Conservation (phyloP, 2,113 vertebrate genomes). For the Heliornis fulica region DNA sequence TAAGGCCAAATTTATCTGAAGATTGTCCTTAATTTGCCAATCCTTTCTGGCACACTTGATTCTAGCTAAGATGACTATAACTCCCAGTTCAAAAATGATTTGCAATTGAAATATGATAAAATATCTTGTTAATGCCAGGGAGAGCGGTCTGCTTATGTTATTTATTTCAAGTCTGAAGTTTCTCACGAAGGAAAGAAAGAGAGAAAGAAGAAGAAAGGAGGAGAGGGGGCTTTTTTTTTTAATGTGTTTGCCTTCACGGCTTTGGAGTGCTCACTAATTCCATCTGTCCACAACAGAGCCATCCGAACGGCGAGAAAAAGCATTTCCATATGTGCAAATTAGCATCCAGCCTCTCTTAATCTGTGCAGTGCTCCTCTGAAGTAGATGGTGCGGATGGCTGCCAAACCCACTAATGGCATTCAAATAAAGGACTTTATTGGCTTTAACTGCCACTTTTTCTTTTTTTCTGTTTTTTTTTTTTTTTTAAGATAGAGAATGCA, state of each 20-base stretch:
- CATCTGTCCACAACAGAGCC: conserved; percentile 98
- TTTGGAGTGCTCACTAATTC: conserved; percentile 94
- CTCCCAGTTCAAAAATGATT: background rate
- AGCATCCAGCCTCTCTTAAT: conserved; percentile 87
- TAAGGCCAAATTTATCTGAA: background rate
- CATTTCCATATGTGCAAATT: conserved; percentile 99
- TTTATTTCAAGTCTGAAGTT: conserved; percentile 53
- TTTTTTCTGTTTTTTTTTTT: background rate
- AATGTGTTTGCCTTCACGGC: conserved; percentile 96
- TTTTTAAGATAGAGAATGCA: background rate
- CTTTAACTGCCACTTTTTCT: conserved; percentile 54
- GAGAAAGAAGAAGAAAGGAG: background rate
- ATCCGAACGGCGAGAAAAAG: conserved; percentile 88
- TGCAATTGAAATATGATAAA: conserved; percentile 57
- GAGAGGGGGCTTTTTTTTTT: conserved; percentile 36
- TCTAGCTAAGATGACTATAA: background rate
- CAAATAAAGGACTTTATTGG: conserved; percentile 79
- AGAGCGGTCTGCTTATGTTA: conserved; percentile 11
- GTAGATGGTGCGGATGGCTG: conserved; percentile 77
- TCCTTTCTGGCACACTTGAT: background rate
- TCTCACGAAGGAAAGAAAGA: conserved; percentile 7
- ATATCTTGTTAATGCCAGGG: conserved; percentile 52
- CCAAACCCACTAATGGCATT: conserved; percentile 89
- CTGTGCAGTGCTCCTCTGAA: conserved; percentile 84
- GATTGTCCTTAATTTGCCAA: background rate